Evolutionary conservation across 1,140 invertebrate species (phyloP).

Genomic region (Drosophila obscura): DNA sequence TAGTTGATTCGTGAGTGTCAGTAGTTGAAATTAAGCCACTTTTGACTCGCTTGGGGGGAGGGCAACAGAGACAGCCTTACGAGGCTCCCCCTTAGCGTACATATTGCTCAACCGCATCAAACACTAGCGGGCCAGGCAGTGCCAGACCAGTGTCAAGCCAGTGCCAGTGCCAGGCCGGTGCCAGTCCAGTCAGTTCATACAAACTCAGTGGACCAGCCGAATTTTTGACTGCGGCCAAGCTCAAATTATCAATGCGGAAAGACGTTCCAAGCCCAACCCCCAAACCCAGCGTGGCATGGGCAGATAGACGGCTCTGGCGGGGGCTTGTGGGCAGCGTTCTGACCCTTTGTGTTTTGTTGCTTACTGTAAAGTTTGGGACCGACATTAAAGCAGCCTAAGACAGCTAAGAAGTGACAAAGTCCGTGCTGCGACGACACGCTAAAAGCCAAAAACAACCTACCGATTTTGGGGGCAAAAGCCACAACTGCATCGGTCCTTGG

Average conservation of each 20-base stretch:
- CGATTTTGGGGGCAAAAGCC: constrained; percentile 25
- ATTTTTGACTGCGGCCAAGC: constrained; percentile 3
- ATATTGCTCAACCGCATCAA: constrained; percentile 17
- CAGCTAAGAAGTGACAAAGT: constrained; percentile 42
- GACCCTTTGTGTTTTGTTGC: constrained; percentile 5
- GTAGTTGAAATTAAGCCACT: no score
- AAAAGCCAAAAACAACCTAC: constrained; percentile 13
- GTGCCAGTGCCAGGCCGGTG: no score
- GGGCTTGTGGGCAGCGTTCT: no score
- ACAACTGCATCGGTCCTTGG: constrained; percentile 19
- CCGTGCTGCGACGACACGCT: background rate
- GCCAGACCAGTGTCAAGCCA: no score
- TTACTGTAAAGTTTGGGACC: background rate
- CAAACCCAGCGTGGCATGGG: no score
- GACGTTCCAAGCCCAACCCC: background rate
- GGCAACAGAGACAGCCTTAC: no score
- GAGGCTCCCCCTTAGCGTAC: background rate
- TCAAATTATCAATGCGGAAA: constrained; percentile 18
- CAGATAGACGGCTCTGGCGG: no score
- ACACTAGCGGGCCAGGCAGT: background rate
- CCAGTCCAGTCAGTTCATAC: background rate
- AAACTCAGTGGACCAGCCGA: constrained; percentile 1
- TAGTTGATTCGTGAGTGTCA: no score
- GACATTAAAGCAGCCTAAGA: constrained; percentile 30
- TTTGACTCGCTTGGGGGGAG: no score